Conservation (phyloP, 2,113 vertebrate genomes). For the Semicossyphus pulcher region DNA sequence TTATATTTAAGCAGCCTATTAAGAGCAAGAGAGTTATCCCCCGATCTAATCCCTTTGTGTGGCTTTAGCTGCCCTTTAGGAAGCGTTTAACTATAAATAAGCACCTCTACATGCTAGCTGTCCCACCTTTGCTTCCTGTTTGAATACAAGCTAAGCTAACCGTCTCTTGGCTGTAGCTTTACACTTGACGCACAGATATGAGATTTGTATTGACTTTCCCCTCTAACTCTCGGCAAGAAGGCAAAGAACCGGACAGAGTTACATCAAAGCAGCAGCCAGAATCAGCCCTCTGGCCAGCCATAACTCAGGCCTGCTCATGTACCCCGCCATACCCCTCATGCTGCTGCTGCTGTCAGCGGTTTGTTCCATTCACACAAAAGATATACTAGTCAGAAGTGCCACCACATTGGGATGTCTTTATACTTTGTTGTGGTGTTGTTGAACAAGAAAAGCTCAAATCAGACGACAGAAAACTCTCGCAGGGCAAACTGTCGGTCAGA, state of each 20-base stretch:
- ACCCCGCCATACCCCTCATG: neutral
- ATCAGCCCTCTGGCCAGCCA: slow-evolving; percentile 3
- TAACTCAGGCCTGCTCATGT: slow-evolving; percentile 24
- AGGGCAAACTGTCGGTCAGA: no score
- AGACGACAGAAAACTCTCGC: no score
- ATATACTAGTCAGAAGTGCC: neutral
- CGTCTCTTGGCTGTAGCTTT: neutral
- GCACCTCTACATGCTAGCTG: neutral
- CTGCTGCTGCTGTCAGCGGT: slow-evolving; percentile 15
- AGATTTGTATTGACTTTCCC: neutral
- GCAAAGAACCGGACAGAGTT: neutral
- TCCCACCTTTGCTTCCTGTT: neutral
- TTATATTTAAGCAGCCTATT: no score
- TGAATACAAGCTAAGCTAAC: neutral
- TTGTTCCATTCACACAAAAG: neutral
- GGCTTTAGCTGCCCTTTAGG: no score
- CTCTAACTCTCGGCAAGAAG: neutral
- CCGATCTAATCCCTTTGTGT: neutral
- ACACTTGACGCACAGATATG: neutral
- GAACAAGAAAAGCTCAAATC: neutral
- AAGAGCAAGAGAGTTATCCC: no score
- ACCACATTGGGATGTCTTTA: neutral
- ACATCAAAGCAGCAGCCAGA: slow-evolving; percentile 15
- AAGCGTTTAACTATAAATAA: no score
- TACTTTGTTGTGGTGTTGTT: neutral